These are phyloP conservation scores for Geodia barretti DNA, from an alignment of 37 sponge, comb jelly and placozoan genomes.

Conservation along the genomic window DNA sequence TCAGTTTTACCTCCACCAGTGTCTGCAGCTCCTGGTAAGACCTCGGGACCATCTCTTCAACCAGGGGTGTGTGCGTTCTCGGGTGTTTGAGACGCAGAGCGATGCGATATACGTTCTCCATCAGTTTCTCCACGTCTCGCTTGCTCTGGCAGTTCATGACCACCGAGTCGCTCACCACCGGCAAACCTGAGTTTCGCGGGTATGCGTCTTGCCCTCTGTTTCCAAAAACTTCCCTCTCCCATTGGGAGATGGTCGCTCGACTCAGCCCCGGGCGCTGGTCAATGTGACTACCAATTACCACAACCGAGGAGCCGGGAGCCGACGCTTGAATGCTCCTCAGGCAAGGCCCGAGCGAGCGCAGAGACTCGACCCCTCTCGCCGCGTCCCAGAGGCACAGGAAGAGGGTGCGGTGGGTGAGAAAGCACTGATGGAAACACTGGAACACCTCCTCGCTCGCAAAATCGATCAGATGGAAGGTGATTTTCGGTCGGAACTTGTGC, in stretches of 20 bases:
- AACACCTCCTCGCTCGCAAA: slow-evolving; percentile 47
- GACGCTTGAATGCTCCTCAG: slow-evolving; percentile 70
- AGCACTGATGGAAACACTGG: slow-evolving; percentile 48
- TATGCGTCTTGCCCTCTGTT: not conserved
- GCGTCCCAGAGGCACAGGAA: slow-evolving; percentile 64
- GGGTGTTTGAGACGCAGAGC: slow-evolving; percentile 19
- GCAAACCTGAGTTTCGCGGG: slow-evolving; percentile 31
- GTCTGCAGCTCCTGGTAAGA: slow-evolving; percentile 68
- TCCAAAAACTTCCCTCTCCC: slow-evolving; percentile 51
- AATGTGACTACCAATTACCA: slow-evolving; percentile 66
- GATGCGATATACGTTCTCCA: slow-evolving; percentile 36
- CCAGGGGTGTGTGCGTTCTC: not conserved
- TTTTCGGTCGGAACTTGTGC: slow-evolving; percentile 17
- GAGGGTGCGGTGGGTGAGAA: slow-evolving; percentile 62
- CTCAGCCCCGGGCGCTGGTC: slow-evolving; percentile 43
- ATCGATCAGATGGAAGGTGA: slow-evolving; percentile 60
- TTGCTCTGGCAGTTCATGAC: slow-evolving; percentile 44
- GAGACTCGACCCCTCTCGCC: slow-evolving; percentile 35
- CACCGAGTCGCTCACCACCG: slow-evolving; percentile 38
- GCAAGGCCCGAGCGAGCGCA: slow-evolving; percentile 43
- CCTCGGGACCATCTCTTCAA: slow-evolving; percentile 54
- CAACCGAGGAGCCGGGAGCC: slow-evolving; percentile 51
- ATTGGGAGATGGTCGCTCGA: slow-evolving; percentile 23
- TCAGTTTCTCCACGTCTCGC: slow-evolving; percentile 50
- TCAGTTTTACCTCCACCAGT: slow-evolving; percentile 56